A percentile compares a stretch with the other conserved stretches of the same genome.
These are phyloP conservation scores for Natator depressus DNA, from an alignment of 2,113 vertebrate species.

Conservation along the genomic window DNA sequence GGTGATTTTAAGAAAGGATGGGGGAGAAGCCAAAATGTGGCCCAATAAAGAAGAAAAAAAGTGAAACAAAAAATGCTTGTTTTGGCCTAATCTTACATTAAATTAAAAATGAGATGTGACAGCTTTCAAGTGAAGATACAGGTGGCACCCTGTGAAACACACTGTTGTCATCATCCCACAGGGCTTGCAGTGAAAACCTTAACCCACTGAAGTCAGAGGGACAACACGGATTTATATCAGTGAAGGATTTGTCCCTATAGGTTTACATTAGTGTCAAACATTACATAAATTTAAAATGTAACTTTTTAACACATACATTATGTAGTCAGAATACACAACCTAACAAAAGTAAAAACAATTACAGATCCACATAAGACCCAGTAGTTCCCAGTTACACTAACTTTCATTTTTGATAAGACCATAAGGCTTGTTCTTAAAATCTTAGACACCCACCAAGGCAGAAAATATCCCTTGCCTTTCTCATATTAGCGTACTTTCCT, in stretches of 20 bases:
- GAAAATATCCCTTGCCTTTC: neutral
- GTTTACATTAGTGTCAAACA: neutral
- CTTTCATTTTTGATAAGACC: neutral
- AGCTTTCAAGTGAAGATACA: neutral
- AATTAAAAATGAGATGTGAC: neutral
- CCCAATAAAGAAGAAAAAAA: neutral
- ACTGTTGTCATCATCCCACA: neutral
- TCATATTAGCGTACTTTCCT: neutral
- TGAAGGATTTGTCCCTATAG: neutral
- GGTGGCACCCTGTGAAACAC: neutral
- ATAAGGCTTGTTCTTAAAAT: neutral
- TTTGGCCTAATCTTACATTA: neutral
- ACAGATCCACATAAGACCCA: neutral
- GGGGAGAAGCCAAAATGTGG: neutral
- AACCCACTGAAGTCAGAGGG: neutral
- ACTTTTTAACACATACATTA: neutral
- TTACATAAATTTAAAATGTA: neutral
- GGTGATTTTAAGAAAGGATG: neutral
- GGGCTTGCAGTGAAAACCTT: neutral
- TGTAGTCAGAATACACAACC: neutral
- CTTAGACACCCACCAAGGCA: neutral
- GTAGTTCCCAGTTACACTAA: neutral
- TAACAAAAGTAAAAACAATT: neutral
- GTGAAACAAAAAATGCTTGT: neutral
- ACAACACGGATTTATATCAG: neutral